Base-by-base conservation (phyloP, 92 coral and sea anemone species). In the Siderastrea siderea region DNA sequence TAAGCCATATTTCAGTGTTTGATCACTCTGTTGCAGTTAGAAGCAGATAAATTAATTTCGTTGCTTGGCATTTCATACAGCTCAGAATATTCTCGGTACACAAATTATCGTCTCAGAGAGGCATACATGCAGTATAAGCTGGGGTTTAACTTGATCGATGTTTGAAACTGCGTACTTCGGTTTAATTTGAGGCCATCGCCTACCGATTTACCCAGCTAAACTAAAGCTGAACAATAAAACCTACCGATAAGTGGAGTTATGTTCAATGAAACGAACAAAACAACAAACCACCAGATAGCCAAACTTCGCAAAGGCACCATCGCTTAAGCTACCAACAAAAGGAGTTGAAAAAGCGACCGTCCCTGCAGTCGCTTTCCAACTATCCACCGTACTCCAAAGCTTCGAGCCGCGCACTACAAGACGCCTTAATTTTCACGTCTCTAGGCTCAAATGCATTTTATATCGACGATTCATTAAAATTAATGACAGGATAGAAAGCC, bases 201-300 rank as follows among this genome's bases (percentile, higher is more conserved):
- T 53, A 53, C 5, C 10, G 57, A 55, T 26, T 26, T 26, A 26
- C 38, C 38, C 0, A 26, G 58, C 62, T n/a, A 52, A 50, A 19
- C 7, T 15, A 15, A 19, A 19, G 44, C 62, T 6, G n/a, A 44
- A 46, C 48, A 76, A 63, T n/a, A 12, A 79, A 17, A 26, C 72
- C 8, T 68, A 81, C 85, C 85, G 75, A 45, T 11, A 44, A 54
- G 15, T 0, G 53, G 65, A 52, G 53, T 52, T 52, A 2, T 45
- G 65, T n/a, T 38, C 43, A 53, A 13, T 12, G 43, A 67, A 46
- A 53, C 3, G 53, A 1, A 38, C 85, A 53, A 47, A 67, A 13
- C 45, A 53, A 54, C 7, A 53, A 81, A 68, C 53, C 77, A 81
- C 55, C 85, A 81, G 15, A 68, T 14, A 7, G 47, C 54, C 45